Evolutionary conservation across 2,888 invertebrate genomes (phyloP), one percentile per base, ranked within the genome.

Genomic region (Pyrgus malvae): DNA sequence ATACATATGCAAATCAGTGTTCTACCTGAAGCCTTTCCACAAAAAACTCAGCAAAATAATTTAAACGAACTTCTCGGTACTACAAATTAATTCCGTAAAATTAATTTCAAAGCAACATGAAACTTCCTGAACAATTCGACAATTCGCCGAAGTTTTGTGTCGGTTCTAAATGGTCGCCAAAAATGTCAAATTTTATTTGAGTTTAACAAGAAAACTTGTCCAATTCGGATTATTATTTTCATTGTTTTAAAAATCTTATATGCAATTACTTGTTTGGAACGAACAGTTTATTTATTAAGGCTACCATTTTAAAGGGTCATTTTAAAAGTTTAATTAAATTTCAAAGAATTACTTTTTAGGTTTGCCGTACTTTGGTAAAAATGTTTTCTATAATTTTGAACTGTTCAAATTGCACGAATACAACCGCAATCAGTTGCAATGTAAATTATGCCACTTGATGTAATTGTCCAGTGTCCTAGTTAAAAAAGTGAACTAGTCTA

Each of bases 21-120:
- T 31, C 16, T 19, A 45, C 31, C 33, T 23, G 23, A 14, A 23
- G 8, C 7, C n/a, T n/a, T 29, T 31, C 31, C n/a, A 12, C 7
- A 19, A 45, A 45, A 31, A 45, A 44, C 21, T 11, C 21, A 19
- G 6, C 7, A 35, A 9, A 16, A n/a, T n/a, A 45, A 29, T 38
- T 16, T 17, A 3, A 4, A 37, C 6, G 11, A 17, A 48, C 1
- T 48, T 29, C 17, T 9, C 19, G 38, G 27, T 48, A 27, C 17
- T 27, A 48, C 48, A 29, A 48, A 37, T 27, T n/a, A 8, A 48
- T 17, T 7, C 9, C 27, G 19, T 29, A 27, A 38, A 38, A 38
- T 48, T 48, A 48, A 29, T 48, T 38, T 29, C 29, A n/a, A 45
- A 45, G 45, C 31, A 45, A 45, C 45, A 31, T 33, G 31, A 21